Evolutionary conservation across 2,797 vertebrate genomes (phyloP).

Genomic region (Staurois parvus): DNA sequence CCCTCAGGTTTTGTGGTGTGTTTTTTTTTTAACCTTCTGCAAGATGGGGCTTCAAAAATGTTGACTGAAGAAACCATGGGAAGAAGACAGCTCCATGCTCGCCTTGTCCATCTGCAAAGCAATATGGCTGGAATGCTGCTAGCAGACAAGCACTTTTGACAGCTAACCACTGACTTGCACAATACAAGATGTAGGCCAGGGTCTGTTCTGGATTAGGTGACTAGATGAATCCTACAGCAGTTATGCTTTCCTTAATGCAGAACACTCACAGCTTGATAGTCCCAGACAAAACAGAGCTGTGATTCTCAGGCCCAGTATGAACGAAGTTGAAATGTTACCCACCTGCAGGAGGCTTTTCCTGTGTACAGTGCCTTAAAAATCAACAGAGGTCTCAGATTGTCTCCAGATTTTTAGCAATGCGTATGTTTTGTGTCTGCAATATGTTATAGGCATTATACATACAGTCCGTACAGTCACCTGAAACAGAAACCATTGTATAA

Average conservation of each 20-base stretch:
- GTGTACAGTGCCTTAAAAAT: conserved; percentile 59
- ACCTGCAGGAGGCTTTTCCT: conserved; percentile 59
- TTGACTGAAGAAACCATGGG: conserved; percentile 20
- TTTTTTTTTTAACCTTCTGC: conserved; percentile 39
- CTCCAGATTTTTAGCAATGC: conserved; percentile 62
- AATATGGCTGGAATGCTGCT: conserved; percentile 53
- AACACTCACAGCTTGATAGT: conserved; percentile 62
- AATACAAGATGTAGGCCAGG: conserved; percentile 42
- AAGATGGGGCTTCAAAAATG: conserved; percentile 38
- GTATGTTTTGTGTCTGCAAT: conserved; percentile 40
- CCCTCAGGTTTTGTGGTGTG: conserved; percentile 18
- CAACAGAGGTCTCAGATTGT: conserved; percentile 53
- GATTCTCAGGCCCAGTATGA: conserved; percentile 62
- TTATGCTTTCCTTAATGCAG: conserved; percentile 64
- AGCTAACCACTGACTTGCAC: conserved; percentile 52
- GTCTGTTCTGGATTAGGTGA: conserved; percentile 64
- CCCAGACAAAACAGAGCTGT: conserved; percentile 64
- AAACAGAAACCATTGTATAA: conserved; percentile 35
- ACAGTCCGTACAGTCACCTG: conserved; percentile 19
- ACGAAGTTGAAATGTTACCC: conserved; percentile 63
- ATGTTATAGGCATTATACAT: conserved; percentile 50
- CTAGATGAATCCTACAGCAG: conserved; percentile 56
- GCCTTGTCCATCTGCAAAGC: conserved; percentile 46
- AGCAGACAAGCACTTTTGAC: conserved; percentile 49
- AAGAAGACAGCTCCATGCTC: background rate